A percentile compares a stretch with the other conserved stretches of the same genome.
Conservation (phyloP, 2,113 vertebrate species). For the Strix uralensis region DNA sequence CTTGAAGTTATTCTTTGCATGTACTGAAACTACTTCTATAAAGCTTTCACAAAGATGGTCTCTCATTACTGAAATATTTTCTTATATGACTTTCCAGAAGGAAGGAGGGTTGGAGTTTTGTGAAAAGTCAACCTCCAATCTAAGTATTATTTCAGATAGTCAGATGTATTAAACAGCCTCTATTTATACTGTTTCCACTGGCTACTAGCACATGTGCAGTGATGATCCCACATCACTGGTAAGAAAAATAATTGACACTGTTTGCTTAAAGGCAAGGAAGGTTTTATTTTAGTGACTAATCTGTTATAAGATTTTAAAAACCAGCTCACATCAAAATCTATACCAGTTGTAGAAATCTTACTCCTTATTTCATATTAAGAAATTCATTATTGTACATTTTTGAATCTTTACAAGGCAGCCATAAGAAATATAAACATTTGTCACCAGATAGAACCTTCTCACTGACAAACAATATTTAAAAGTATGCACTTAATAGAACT, state of each 20-base stretch:
- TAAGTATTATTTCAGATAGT: neutral
- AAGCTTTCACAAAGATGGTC: neutral
- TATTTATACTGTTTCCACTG: neutral
- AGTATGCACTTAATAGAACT: slow-evolving; percentile 57
- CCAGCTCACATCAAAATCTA: slow-evolving; percentile 78
- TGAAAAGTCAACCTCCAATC: neutral
- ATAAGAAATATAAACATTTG: slow-evolving; percentile 68
- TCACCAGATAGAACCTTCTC: slow-evolving; percentile 60
- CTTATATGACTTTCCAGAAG: neutral
- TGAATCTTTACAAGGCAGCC: slow-evolving; percentile 74
- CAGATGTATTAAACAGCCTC: neutral
- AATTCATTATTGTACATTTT: slow-evolving; percentile 67
- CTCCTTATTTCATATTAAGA: slow-evolving; percentile 63
- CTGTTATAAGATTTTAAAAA: slow-evolving; percentile 73
- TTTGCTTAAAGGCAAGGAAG: slow-evolving; percentile 70
- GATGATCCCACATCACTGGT: neutral
- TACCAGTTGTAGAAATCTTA: slow-evolving; percentile 74
- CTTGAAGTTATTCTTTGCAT: neutral
- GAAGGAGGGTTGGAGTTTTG: neutral
- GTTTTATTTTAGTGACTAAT: slow-evolving; percentile 73
- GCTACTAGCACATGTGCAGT: neutral
- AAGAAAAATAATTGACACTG: neutral
- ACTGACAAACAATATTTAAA: slow-evolving; percentile 58
- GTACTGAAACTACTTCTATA: neutral
- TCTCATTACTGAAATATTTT: neutral